Evolutionary conservation across 2,888 invertebrate genomes (phyloP), one percentile per base, ranked within the genome.

Genomic region (Crepidodera aurea): DNA sequence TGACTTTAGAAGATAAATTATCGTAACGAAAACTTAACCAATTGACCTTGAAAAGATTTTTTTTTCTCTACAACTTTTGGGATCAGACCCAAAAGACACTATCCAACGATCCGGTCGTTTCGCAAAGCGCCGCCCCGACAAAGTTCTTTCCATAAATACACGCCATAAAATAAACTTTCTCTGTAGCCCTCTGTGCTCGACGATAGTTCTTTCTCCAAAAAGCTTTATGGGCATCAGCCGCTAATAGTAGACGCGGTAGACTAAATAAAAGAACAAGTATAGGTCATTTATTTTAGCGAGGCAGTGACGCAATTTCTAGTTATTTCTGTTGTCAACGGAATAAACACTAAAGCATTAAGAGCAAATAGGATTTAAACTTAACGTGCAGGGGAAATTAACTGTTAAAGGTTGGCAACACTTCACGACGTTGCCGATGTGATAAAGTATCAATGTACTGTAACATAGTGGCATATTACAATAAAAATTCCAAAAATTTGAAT

Each of bases 81-180:
- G 18, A 32, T 19, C 32, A 25, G 16, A 53, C 10, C 40, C 40
- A 16, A 53, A 53, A 53, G 19, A 37, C 51, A 51, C 13, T 13
- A 13, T n/a, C 16, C 7, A 10, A 27, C 12, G 12, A 37, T 37
- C 13, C 34, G 22, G 25, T 5, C 40, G 27, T 37, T 48, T 48
- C 15, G 13, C 12, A 27, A 27, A 48, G 27, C 10, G 27, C 34
- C 22, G 44, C 22, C 12, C 37, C 56, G 25, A 46, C 56, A 46
- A 46, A 56, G 34, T 56, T 56, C 56, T 48, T 46, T 39, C 37
- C 56, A 56, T 56, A 56, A 56, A 56, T 46, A 56, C 56, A 15
- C 16, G 56, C 48, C 37, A 48, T 56, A 56, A 56, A 56, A 48
- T 56, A 56, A 56, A 56, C 34, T 56, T 56, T 56, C 44, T 13